Evolutionary conservation across 2,888 invertebrate species (phyloP).

Genomic region (Drosophila kokeensis): DNA sequence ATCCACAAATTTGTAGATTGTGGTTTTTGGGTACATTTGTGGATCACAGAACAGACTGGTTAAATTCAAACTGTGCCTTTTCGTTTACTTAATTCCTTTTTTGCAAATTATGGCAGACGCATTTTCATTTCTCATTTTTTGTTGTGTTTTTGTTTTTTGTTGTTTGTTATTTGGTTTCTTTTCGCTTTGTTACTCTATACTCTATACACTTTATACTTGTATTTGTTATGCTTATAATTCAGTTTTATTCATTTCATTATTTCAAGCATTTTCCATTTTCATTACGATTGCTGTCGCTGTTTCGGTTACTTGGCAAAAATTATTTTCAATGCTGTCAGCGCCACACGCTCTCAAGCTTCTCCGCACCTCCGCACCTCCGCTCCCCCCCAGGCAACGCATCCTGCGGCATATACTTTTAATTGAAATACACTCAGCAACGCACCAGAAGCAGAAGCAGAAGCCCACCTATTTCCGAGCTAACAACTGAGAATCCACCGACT

Average conservation of each 20-base stretch:
- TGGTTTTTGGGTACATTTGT: background rate
- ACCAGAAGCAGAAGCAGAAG: background rate
- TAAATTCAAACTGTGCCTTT: constrained; percentile 32
- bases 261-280: constrained; percentile 53
- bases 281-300: constrained; percentile 29
- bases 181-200: constrained; percentile 27
- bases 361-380: background rate
- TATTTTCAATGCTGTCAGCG: constrained; percentile 64
- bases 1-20: background rate
- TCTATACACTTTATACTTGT: constrained; percentile 19
- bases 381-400: constrained; percentile 30
- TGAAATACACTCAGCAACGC: constrained; percentile 60
- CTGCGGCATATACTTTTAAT: constrained; percentile 76
- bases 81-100: constrained; percentile 28
- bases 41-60: background rate
- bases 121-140: constrained; percentile 23
- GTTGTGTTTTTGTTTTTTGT: constrained; percentile 1
- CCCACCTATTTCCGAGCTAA: constrained; percentile 9
- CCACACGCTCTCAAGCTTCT: constrained; percentile 41
- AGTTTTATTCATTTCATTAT: constrained; percentile 63
- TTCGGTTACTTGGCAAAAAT: constrained; percentile 37
- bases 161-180: constrained; percentile 1
- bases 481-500: background rate
- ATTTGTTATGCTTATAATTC: constrained; percentile 58
- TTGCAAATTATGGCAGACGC: constrained; percentile 39